Evolutionary conservation across 2,797 vertebrate genomes (phyloP), one percentile per base, ranked within the genome.

Genomic region (Aeoliscus strigatus): DNA sequence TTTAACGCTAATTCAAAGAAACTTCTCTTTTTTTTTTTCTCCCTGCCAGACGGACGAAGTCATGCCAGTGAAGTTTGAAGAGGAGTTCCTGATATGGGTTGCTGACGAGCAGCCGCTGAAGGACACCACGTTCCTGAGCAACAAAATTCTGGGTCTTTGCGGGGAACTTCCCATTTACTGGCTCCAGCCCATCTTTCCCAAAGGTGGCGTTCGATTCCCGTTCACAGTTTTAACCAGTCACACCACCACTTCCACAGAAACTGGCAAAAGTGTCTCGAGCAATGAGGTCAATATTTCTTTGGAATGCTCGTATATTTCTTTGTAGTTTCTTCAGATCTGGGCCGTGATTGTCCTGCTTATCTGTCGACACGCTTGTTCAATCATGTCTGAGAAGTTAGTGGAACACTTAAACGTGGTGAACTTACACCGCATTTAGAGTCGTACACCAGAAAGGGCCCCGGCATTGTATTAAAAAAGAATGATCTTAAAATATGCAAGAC

Each of bases 61-160:
- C 74, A 88, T 94, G 88, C 90, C 92, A 8, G 90, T 88, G 59
- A 91, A 88, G 77, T 91, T 91, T 66, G 94, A 94, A 24, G 91
- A 91, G 46, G 88, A 90, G 56, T 86, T 90, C 52, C 88, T 93
- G 51, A 83, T 92, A 40, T 96, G 94, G 94, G 89, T 93, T 58
- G 86, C 92, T 51, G 83, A 86, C 32, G 89, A 91, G 1, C 85
- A 91, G 51, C 90, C 93, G 1, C 75, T 96, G 66, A 92, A 91
- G 76, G 91, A 92, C 76, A 89, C 69, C 63, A 80, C 84, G 37
- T 94, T 97, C 75, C 73, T 97, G 76, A 93, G 92, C 74, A 34
- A 84, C 38, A 93, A 87, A 78, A 91, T 97, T 51, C 79, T 91
- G 74, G 81, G 87, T 73, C 90, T 94, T 50, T 98, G 94, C 2